These are phyloP conservation scores for Chorisops tibialis DNA, from an alignment of 2,888 invertebrate species.

Conservation along the genomic window DNA sequence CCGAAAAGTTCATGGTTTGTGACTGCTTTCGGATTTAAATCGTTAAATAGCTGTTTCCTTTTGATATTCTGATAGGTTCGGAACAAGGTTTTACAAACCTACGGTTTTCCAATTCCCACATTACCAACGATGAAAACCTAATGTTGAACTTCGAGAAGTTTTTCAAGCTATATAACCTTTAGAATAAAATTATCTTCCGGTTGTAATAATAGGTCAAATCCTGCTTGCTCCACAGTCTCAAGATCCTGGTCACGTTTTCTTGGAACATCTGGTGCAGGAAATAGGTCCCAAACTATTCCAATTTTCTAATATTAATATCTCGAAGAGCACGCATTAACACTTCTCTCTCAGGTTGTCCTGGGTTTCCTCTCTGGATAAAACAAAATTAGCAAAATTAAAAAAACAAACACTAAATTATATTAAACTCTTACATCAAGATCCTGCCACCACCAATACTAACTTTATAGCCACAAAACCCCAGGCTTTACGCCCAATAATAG, in stretches of 20 bases:
- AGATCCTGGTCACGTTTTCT: constrained; percentile 91
- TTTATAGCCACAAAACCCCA: constrained; percentile 96
- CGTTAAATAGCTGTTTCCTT: constrained; percentile 84
- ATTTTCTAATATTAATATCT: constrained; percentile 96
- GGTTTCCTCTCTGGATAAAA: constrained; percentile 75
- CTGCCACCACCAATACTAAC: constrained; percentile 93
- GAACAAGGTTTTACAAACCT: constrained; percentile 91
- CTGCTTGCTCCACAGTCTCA: constrained; percentile 91
- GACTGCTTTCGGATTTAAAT: constrained; percentile 95
- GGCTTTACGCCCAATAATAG: constrained; percentile 94
- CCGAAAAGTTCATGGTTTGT: constrained; percentile 97
- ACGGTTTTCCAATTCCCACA: constrained; percentile 93
- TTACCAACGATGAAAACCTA: constrained; percentile 93
- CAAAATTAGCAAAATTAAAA: not conserved
- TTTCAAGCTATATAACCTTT: constrained; percentile 94
- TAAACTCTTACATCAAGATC: constrained; percentile 76
- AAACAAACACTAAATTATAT: not conserved
- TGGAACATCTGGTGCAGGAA: constrained; percentile 93
- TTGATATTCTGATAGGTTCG: constrained; percentile 88
- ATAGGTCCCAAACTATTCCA: constrained; percentile 94
- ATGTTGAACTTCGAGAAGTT: constrained; percentile 91
- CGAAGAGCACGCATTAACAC: constrained; percentile 93
- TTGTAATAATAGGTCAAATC: constrained; percentile 82
- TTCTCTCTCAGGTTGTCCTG: constrained; percentile 92
- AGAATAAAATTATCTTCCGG: constrained; percentile 96